Evolutionary conservation across 2,113 vertebrate genomes (phyloP).

Genomic region (Phodopus roborovskii): DNA sequence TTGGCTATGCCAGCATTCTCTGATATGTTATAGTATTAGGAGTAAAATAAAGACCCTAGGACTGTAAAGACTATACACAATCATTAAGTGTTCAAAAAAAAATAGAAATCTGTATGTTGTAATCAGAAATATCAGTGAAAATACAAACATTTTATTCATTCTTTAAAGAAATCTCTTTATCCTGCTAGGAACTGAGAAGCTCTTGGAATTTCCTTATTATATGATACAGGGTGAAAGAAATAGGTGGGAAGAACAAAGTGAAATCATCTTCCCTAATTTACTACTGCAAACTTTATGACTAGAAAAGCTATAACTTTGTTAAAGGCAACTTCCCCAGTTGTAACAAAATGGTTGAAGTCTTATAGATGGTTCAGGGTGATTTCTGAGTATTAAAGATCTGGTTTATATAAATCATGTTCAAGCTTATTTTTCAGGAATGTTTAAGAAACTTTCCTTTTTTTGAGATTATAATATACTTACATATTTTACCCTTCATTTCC

Average conservation of each 20-base stretch:
- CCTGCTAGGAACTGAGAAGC: not conserved
- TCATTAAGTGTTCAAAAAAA: not conserved
- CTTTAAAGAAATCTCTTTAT: not conserved
- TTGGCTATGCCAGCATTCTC: fast-evolving
- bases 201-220: not conserved
- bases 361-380: not conserved
- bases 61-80: not conserved
- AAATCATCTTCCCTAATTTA: not conserved
- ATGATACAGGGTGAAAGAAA: not conserved
- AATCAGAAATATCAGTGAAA: not conserved
- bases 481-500: not conserved
- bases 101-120: not conserved
- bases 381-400: not conserved
- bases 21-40: not conserved
- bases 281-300: not conserved
- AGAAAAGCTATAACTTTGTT: not conserved
- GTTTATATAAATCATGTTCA: not conserved
- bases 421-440: not conserved
- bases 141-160: not conserved
- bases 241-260: not conserved
- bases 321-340: not conserved
- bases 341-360: not conserved
- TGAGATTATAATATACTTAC: not conserved
- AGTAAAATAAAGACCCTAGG: not conserved
- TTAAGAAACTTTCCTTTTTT: not conserved